Base-by-base conservation (phyloP, 2,888 invertebrate species). In the Tortricodes alternella region DNA sequence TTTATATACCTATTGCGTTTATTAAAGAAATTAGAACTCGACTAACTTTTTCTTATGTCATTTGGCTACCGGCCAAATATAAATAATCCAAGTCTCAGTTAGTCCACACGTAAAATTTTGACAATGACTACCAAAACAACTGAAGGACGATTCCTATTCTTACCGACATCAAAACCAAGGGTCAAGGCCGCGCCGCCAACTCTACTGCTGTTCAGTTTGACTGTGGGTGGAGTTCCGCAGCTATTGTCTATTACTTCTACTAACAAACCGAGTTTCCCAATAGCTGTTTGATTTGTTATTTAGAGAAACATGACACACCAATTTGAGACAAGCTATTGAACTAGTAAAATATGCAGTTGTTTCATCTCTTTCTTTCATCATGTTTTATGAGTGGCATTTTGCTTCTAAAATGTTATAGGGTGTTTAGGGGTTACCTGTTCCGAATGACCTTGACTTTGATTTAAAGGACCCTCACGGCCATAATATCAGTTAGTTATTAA, bases 121-220 rank as follows among this genome's bases (percentile, higher is more conserved):
- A 43, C 51, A 52, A 53, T 38, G 44, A 24, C 37, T 35, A 35
- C 24, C 11, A 51, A 52, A 11, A 46, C 19, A 34, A 11, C 27
- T 34, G 41, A 49, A 48, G 55, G 55, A 49, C 34, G 24, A 21
- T 39, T 32, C 37, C 52, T 21, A 24, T n/a, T n/a, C n/a, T n/a
- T n/a, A n/a, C 18, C 37, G 21, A 11, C 16, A 18, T 44, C 18
- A 44, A 19, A 49, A 55, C 15, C 13, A 16, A 27, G 19, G 70
- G 77, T 73, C 75, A 81, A 73, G 82, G 82, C 62, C 68, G 24
- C 39, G 61, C 61, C 68, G 71, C 68, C 65, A 61, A 56, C 51
- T 63, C n/a, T 29, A 5, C 5, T 29, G 53, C 61, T 62, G 61
- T 64, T 44, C 53, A 34, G 52, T 51, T 41, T 59, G 59, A 53